These are phyloP conservation scores for Pristionchus arcanus DNA, from an alignment of 2,888 invertebrate genomes.

Conservation along the genomic window DNA sequence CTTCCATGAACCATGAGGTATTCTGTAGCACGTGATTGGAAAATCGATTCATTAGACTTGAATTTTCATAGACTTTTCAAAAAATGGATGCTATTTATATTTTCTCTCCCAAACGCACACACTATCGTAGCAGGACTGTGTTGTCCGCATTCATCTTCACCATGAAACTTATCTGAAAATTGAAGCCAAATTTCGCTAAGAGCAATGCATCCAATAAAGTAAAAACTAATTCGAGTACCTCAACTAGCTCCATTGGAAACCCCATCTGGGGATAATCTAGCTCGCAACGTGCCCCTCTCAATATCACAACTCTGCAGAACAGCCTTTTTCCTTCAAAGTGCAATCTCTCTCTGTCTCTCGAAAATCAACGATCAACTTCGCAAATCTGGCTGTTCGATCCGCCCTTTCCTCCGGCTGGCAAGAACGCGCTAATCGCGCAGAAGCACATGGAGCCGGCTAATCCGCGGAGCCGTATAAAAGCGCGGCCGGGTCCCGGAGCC, in stretches of 20 bases:
- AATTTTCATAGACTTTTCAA: too few relatives aligned
- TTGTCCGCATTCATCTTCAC: too few relatives aligned
- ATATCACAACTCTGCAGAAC: background rate
- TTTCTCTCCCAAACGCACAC: too few relatives aligned
- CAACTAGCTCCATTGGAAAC: background rate
- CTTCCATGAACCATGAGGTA: background rate
- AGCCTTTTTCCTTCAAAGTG: background rate
- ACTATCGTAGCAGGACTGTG: too few relatives aligned
- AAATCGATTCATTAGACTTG: too few relatives aligned
- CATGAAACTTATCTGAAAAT: background rate
- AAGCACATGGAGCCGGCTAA: constrained; percentile 20
- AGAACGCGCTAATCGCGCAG: background rate
- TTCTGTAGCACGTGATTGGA: too few relatives aligned
- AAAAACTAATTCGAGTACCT: background rate
- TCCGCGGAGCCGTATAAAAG: constrained; percentile 17
- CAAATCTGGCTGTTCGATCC: constrained; percentile 46
- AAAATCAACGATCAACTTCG: constrained; percentile 49
- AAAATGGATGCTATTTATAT: too few relatives aligned
- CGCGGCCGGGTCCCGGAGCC: background rate
- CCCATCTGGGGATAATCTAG: background rate
- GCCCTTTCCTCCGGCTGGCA: constrained; percentile 67
- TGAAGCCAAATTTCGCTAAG: background rate
- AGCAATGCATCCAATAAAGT: too few relatives aligned
- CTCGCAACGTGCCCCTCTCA: background rate
- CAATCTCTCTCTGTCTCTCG: constrained; percentile 69